These are phyloP conservation scores for Hydrozoanthus gracilis DNA, from an alignment of 92 coral and sea anemone genomes.

Conservation along the genomic window DNA sequence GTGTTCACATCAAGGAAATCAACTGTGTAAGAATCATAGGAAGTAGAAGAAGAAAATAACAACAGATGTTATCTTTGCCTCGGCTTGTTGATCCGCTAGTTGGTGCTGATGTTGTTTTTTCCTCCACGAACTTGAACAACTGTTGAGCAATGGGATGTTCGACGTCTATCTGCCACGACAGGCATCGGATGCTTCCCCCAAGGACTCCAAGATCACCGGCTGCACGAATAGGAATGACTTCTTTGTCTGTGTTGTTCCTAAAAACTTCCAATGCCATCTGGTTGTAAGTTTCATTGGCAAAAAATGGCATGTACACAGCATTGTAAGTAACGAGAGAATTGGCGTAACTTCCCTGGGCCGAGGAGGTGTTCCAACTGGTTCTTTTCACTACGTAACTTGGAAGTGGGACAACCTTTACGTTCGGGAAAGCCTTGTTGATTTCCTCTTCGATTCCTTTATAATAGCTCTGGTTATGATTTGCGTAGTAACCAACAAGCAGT, in stretches of 20 bases:
- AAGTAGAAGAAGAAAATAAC: neutral
- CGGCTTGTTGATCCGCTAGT: neutral
- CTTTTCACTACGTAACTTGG: slow-evolving; percentile 59
- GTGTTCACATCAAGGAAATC: no score
- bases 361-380: slow-evolving; percentile 61
- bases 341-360: slow-evolving; percentile 77
- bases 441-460: slow-evolving; percentile 67
- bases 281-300: slow-evolving; percentile 59
- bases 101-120: neutral
- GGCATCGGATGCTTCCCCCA: slow-evolving; percentile 86
- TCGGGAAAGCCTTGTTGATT: slow-evolving; percentile 64
- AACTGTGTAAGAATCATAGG: neutral
- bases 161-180: slow-evolving; percentile 83
- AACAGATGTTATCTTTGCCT: neutral
- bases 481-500: slow-evolving; percentile 54
- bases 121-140: slow-evolving; percentile 58
- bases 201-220: slow-evolving; percentile 66
- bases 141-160: slow-evolving; percentile 71
- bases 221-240: slow-evolving; percentile 67
- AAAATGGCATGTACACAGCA: slow-evolving; percentile 79
- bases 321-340: slow-evolving; percentile 84
- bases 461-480: slow-evolving; percentile 36
- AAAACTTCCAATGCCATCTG: slow-evolving; percentile 62
- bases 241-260: slow-evolving; percentile 62
- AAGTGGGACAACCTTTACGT: slow-evolving; percentile 54